Evolutionary conservation across 2,797 vertebrate genomes (phyloP).

Genomic region (Pangasius sanitwongsei): DNA sequence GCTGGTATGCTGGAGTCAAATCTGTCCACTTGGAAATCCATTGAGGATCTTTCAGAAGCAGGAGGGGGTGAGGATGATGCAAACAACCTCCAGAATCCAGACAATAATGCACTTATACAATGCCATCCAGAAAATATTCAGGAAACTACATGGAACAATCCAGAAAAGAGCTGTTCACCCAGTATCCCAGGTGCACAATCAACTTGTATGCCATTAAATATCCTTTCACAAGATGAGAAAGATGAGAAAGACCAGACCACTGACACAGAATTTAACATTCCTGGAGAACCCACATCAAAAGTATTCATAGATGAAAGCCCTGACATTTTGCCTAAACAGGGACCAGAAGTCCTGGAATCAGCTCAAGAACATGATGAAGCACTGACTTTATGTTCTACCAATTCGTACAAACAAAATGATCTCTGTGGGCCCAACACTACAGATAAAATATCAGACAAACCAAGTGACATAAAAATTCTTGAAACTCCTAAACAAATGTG

Average conservation of each 20-base stretch:
- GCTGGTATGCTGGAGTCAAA: constrained; percentile 70
- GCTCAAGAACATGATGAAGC: constrained; percentile 38
- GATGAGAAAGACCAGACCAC: constrained; percentile 49
- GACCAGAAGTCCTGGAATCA: constrained; percentile 23
- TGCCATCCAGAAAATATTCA: constrained; percentile 61
- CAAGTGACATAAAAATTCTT: constrained; percentile 26
- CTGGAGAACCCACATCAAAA: constrained; percentile 61
- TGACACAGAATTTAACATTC: constrained; percentile 56
- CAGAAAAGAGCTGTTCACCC: constrained; percentile 60
- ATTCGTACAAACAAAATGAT: constrained; percentile 34
- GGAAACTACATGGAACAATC: constrained; percentile 65
- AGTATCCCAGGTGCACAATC: constrained; percentile 62
- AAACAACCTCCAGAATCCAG: constrained; percentile 73
- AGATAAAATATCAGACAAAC: constrained; percentile 33
- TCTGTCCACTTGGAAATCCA: constrained; percentile 74
- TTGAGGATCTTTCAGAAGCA: constrained; percentile 78
- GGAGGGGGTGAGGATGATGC: constrained; percentile 77
- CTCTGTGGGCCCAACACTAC: constrained; percentile 44
- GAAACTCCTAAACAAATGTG: constrained; percentile 50
- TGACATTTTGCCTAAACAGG: constrained; percentile 29
- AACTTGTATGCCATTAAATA: constrained; percentile 72
- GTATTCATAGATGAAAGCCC: constrained; percentile 18
- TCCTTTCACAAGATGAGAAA: constrained; percentile 74
- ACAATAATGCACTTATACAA: constrained; percentile 52
- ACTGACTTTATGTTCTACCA: constrained; percentile 15